Base-by-base conservation (phyloP, 35 echinoderm and acorn worm species). In the Holothuria glaberrima region DNA sequence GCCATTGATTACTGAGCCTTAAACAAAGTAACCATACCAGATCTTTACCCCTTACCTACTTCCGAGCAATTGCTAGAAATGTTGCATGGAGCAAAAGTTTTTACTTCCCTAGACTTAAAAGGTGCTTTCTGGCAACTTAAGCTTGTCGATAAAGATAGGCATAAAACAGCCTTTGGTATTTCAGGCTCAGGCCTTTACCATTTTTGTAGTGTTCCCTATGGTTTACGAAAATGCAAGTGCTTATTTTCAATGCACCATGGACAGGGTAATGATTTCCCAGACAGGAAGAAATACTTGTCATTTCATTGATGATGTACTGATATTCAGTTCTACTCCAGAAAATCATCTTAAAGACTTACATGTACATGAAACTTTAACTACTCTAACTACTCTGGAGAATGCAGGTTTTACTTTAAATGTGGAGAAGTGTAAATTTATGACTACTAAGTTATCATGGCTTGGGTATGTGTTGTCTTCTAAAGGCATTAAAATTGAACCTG, bases 131-230 rank as follows among this genome's bases (percentile, higher is more conserved):
- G 74, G 74, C 74, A 82, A 21, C 28, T 82, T 24, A 82, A 82
- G n/a, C 77, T 82, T 9, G 77, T 45, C 9, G 73, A 77, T 10
- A 82, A 82, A 25, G 74, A 78, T 36, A 78, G 34, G 74, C 74
- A 78, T 46, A 78, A 78, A n/a, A 78, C 74, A 44, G 74, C 35
- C n/a, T 78, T 78, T 78, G 74, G 74, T 46, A 78, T 78, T 78
- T 36, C 74, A 44, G 74, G 35, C 25, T 35, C 44, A 78, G 74
- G 74, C 34, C 74, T 78, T 3, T 78, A 78, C 29, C 74, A 78
- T n/a, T 78, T 46, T 46, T 78, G 74, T 25, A 10, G 74, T 36
- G 33, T 78, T 14, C 77, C 77, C 45, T 82, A n/a, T 59, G 77
- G 77, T 4, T 20, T 82, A 12, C 36, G 77, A 10, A 82, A 82